These are phyloP conservation scores for Cheirogaleus major DNA, from an alignment of 2,797 vertebrate genomes.

Conservation along the genomic window DNA sequence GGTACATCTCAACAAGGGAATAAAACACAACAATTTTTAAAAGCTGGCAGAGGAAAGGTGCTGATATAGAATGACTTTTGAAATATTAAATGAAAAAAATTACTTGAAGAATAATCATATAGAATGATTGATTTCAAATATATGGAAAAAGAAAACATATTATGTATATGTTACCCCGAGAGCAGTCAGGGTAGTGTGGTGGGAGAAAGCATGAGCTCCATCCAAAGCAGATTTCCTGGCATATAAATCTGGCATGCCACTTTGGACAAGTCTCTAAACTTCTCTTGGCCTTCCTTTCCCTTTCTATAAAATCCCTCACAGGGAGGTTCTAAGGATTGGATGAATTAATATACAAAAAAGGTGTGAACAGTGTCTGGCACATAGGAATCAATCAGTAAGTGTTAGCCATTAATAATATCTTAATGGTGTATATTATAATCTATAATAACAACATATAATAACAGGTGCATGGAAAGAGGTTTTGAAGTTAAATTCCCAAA, in stretches of 20 bases:
- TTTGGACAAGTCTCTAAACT: not conserved
- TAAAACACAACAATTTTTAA: not conserved
- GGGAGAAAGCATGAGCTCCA: not conserved
- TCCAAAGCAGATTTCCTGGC: not conserved
- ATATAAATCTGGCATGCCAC: not conserved
- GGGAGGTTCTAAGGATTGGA: not conserved
- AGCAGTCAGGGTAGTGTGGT: not conserved
- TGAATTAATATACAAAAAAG: not conserved
- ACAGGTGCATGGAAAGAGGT: not conserved
- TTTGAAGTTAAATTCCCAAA: not conserved
- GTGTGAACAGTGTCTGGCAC: not conserved
- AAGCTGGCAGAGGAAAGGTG: conserved; percentile 20
- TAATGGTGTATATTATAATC: not conserved
- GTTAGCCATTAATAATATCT: not conserved
- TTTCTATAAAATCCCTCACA: conserved; percentile 17
- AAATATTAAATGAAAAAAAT: conserved; percentile 21
- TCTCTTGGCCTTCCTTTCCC: not conserved
- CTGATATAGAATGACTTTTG: conserved; percentile 13
- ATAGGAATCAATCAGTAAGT: not conserved
- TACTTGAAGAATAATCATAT: conserved; percentile 23
- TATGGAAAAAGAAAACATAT: not conserved
- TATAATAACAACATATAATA: not conserved
- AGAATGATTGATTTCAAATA: not conserved
- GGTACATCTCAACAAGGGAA: not conserved
- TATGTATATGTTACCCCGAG: not conserved